These are phyloP conservation scores for Forbesichthys papilliferus DNA, from an alignment of 2,113 vertebrate genomes.

Conservation along the genomic window DNA sequence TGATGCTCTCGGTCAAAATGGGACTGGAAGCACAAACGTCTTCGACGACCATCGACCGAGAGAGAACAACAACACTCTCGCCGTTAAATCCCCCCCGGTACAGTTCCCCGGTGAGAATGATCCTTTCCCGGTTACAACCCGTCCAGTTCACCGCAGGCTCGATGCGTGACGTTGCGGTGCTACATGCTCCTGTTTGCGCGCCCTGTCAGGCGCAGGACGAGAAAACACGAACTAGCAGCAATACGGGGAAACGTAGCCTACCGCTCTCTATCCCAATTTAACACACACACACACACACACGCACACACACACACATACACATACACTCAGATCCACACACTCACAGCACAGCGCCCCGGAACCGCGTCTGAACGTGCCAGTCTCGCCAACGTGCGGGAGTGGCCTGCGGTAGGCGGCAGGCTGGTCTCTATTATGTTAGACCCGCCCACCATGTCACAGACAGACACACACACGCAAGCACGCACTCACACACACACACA, in stretches of 20 bases:
- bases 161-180: neutral
- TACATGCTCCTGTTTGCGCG: too few relatives aligned
- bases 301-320: constrained; percentile 1
- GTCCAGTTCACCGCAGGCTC: neutral
- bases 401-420: constrained; percentile 52
- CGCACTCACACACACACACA: constrained; percentile 2
- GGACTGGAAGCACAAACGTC: constrained; percentile 67
- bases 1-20: constrained; percentile 76
- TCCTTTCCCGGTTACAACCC: neutral
- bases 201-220: too few relatives aligned
- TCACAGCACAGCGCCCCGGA: constrained; percentile 14
- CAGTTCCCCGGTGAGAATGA: neutral
- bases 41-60: constrained; percentile 70
- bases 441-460: neutral
- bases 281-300: neutral
- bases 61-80: constrained; percentile 47
- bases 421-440: neutral
- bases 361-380: constrained; percentile 54
- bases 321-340: neutral
- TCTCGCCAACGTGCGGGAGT: constrained; percentile 68
- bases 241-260: neutral
- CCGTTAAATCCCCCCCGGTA: constrained; percentile 37
- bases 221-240: neutral
- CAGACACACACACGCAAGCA: constrained; percentile 1
- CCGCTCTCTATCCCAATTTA: neutral